Percentiles rank a stretch among this genome's conserved stretches.
Conservation (phyloP, 2,113 vertebrate genomes). For the Eubucco bourcierii region DNA sequence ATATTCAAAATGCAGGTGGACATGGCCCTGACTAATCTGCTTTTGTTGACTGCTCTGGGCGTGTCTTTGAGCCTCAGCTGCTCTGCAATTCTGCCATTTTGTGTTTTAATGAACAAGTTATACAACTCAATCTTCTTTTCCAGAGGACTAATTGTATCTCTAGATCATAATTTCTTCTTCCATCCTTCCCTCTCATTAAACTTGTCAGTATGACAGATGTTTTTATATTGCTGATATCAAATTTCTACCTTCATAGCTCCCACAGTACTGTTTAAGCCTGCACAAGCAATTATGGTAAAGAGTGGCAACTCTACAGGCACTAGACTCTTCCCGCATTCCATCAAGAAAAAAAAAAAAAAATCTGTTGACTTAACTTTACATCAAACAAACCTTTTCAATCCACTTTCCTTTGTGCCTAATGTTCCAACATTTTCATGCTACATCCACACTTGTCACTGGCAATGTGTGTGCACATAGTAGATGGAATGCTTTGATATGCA, state of each 20-base stretch:
- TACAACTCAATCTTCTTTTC: not conserved
- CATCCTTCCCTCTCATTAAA: not conserved
- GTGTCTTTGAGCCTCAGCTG: not conserved
- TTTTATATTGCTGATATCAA: not conserved
- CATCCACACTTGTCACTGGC: not conserved
- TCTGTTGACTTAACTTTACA: not conserved
- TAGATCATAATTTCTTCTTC: not conserved
- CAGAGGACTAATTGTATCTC: not conserved
- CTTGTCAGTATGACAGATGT: not conserved
- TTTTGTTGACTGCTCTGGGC: not conserved
- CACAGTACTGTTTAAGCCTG: not conserved
- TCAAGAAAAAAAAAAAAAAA: not conserved
- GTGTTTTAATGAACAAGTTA: not conserved
- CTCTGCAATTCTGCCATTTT: not conserved
- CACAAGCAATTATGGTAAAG: not conserved
- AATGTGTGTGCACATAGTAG: not conserved
- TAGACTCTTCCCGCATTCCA: not conserved
- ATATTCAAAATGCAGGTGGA: not conserved
- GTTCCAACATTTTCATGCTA: not conserved
- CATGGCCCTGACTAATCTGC: not conserved
- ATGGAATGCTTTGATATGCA: not conserved
- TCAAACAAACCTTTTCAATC: not conserved
- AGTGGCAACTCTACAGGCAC: not conserved
- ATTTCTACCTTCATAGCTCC: not conserved
- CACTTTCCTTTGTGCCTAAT: not conserved